Base-by-base conservation (phyloP, 1,140 invertebrate species). In the Manduca sexta region DNA sequence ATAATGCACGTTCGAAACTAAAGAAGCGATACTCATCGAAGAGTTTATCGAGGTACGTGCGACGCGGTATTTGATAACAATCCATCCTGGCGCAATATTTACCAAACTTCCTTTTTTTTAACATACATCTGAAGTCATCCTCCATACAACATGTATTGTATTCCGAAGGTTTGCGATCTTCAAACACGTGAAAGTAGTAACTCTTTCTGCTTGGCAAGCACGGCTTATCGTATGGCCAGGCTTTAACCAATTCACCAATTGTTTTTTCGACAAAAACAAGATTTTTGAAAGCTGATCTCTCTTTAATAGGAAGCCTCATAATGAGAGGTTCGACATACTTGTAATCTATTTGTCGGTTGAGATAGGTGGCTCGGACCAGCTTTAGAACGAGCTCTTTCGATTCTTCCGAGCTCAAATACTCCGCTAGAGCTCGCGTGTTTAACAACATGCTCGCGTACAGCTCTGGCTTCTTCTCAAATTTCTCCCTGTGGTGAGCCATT, bases 1-100 rank as follows among this genome's bases (percentile, higher is more conserved):
- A 52, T 16, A 79, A 68, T 6, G 76, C 64, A 1, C 49, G 50
- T 11, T 65, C 55, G 18, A 79, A 82, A 34, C 57, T 60, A 6
- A 46, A 43, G 33, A 78, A 74, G 1, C 75, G 62, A 49, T 70
- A 82, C 17, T 56, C 56, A 45, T 74, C 63, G 16, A 68, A 79
- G 6, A 80, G 55, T 29, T 45, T 17, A 46, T 74, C 67, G 26
- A 74, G 50, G n/a, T 45, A 15, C 1, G 55, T 43, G 15, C 16
- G 12, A 4, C 3, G 5, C 10, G n/a, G 8, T 10, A 10, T 13
- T 29, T 30, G n/a, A 42, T 39, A 16, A 1, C 14, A 39, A 2
- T 34, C 1, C 14, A 26, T 33, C 5, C 14, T 42, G 7, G 38
- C 16, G 7, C 8, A 6, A 18, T 16, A 2, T 17, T 11, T 11